Conservation (phyloP, 1,140 invertebrate species). For the Lordiphosa stackelbergi region DNA sequence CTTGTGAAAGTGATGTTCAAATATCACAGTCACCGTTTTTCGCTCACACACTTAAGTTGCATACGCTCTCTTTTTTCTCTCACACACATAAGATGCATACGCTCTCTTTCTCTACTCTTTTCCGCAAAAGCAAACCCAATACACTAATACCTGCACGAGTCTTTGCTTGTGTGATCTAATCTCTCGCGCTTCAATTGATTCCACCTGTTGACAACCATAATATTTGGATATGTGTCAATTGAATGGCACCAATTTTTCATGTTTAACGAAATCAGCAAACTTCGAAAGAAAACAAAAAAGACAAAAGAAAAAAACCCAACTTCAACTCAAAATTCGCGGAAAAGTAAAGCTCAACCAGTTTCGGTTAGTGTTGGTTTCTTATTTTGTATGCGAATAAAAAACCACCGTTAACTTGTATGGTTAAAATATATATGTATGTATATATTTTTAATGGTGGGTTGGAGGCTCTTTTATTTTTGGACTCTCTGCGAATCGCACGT, state of each 20-base stretch:
- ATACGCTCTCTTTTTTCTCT: too few relatives aligned
- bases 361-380: conserved; percentile 16
- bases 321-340: conserved; percentile 46
- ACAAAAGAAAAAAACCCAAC: conserved; percentile 16
- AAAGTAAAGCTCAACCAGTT: conserved; percentile 55
- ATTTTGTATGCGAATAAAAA: conserved; percentile 3
- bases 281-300: conserved; percentile 15
- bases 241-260: conserved; percentile 51
- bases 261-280: conserved; percentile 59
- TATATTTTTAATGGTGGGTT: conserved; percentile 6
- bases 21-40: too few relatives aligned
- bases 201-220: too few relatives aligned
- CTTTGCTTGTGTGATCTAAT: too few relatives aligned
- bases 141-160: too few relatives aligned
- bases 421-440: conserved; percentile 5
- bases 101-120: too few relatives aligned
- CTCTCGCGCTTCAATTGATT: too few relatives aligned
- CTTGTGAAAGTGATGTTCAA: too few relatives aligned
- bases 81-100: too few relatives aligned
- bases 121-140: too few relatives aligned
- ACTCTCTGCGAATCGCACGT: conserved; percentile 20
- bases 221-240: conserved; percentile 54
- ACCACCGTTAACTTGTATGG: conserved; percentile 52
- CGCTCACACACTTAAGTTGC: too few relatives aligned
- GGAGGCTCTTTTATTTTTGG: conserved; percentile 15